phyloP scores from a whole-genome alignment of 64 coral and sea anemone genomes.

The Montipora sp. region DNA sequence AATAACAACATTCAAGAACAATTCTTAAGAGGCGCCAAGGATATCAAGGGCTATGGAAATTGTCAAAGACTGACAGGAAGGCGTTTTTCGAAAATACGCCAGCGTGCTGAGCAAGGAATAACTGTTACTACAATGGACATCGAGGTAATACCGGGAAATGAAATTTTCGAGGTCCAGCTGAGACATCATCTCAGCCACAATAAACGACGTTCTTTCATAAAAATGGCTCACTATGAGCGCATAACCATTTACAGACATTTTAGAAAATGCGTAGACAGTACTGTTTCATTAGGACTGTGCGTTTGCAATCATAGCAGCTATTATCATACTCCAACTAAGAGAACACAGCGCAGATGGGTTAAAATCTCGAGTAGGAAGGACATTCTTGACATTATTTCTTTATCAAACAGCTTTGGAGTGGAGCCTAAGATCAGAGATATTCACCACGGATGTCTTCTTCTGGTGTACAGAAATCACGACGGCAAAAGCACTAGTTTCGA shows the following conservation, averaged over 20 bases:
- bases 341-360: constrained; percentile 66
- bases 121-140: constrained; percentile 89
- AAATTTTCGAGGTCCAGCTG: constrained; percentile 90
- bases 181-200: constrained; percentile 36
- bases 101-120: constrained; percentile 19
- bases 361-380: constrained; percentile 55
- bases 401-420: constrained; percentile 67
- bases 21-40: constrained; percentile 42
- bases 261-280: constrained; percentile 62
- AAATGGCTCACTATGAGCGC: constrained; percentile 58
- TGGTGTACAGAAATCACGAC: constrained; percentile 69
- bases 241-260: constrained; percentile 91
- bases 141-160: constrained; percentile 65
- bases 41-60: constrained; percentile 73
- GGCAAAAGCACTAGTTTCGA: constrained; percentile 67
- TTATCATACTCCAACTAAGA: constrained; percentile 33
- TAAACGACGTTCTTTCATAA: constrained; percentile 22
- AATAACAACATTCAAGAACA: constrained; percentile 88
- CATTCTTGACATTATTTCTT: constrained; percentile 65
- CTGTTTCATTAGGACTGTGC: constrained; percentile 73
- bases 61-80: constrained; percentile 76
- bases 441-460: constrained; percentile 69
- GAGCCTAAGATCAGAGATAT: constrained; percentile 62
- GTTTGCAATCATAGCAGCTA: constrained; percentile 63
- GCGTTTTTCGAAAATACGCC: constrained; percentile 82